phyloP scores from a whole-genome alignment of 2,797 vertebrate genomes.

The Xiphorhynchus erythropygius region DNA sequence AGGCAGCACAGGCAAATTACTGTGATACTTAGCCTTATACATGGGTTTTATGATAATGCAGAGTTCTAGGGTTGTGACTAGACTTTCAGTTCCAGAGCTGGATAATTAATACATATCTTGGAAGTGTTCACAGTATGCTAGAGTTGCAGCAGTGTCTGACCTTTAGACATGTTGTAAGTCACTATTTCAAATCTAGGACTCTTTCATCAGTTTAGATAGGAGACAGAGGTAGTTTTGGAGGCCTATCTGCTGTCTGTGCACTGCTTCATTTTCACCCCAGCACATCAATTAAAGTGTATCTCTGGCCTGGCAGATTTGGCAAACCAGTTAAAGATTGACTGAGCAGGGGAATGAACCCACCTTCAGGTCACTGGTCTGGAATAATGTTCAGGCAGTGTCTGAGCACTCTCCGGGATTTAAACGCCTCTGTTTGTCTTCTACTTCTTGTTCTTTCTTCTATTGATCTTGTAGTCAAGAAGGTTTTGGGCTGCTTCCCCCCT shows the following conservation, averaged over 20 bases:
- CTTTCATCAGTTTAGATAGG: background rate
- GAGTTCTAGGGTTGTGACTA: background rate
- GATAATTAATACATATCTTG: background rate
- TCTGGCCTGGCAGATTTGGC: background rate
- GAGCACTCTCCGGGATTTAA: background rate
- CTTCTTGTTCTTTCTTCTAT: background rate
- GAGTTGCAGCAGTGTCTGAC: background rate
- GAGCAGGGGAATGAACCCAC: slow-evolving; percentile 27
- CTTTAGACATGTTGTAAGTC: background rate
- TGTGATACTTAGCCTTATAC: background rate
- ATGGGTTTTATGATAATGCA: background rate
- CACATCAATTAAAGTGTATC: background rate
- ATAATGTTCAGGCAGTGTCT: slow-evolving; percentile 19
- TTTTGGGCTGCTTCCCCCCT: background rate
- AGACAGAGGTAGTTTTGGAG: background rate
- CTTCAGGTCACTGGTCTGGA: slow-evolving; percentile 53
- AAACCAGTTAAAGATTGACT: background rate
- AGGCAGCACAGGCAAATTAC: background rate
- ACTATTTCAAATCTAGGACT: background rate
- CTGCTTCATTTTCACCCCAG: background rate
- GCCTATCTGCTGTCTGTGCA: background rate
- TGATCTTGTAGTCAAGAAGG: background rate
- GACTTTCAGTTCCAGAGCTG: background rate
- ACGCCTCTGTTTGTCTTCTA: background rate
- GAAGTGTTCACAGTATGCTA: background rate